phyloP scores from a whole-genome alignment of 2,113 vertebrate species.

The Propithecus coquereli region DNA sequence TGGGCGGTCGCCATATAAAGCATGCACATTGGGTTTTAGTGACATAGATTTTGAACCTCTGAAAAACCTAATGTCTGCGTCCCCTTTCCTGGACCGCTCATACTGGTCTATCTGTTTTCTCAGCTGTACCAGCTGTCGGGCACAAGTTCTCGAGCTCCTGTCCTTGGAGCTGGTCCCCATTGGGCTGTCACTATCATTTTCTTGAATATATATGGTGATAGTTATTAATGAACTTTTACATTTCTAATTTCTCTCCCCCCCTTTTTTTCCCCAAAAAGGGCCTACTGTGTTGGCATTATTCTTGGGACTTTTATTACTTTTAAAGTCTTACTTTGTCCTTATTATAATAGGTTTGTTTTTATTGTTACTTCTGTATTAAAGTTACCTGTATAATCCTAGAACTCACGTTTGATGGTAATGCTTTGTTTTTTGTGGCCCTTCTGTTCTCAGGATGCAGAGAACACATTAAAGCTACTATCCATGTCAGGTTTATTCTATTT shows the following conservation, averaged over 20 bases:
- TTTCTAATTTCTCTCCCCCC: neutral
- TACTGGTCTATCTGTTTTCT: too few species aligned
- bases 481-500: constrained; percentile 32
- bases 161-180: neutral
- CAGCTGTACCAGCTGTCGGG: neutral
- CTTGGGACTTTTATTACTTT: neutral
- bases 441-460: constrained; percentile 54
- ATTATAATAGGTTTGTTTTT: neutral
- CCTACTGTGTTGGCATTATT: neutral
- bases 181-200: too few species aligned
- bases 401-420: constrained; percentile 34
- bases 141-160: neutral
- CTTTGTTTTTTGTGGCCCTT: constrained; percentile 22
- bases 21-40: neutral
- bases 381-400: constrained; percentile 25
- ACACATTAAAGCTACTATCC: neutral
- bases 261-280: neutral
- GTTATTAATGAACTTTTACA: neutral
- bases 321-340: neutral
- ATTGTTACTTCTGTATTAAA: constrained; percentile 50
- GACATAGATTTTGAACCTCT: neutral
- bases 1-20: fast-evolving
- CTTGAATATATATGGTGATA: neutral
- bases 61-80: neutral
- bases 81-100: neutral